Evolutionary conservation across 2,797 vertebrate species (phyloP).

Genomic region (Chiloscyllium punctatum): DNA sequence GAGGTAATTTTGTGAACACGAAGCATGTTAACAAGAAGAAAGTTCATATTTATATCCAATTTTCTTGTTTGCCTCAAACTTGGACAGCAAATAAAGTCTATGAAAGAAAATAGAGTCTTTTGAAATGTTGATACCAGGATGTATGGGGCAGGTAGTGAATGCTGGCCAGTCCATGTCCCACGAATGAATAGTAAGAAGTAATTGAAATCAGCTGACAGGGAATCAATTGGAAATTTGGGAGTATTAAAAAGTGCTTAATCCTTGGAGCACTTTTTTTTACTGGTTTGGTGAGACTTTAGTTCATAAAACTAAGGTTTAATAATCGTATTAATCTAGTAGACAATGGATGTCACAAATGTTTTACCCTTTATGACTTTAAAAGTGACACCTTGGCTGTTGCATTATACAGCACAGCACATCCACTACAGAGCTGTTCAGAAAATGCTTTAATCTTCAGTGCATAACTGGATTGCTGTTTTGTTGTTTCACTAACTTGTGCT

Average conservation of each 20-base stretch:
- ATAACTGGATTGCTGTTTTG: background rate
- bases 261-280: background rate
- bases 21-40: no score
- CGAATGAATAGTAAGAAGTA: no score
- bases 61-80: no score
- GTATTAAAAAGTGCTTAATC: background rate
- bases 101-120: no score
- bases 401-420: background rate
- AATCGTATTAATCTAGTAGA: background rate
- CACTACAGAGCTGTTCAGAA: background rate
- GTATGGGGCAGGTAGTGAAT: no score
- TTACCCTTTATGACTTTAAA: background rate
- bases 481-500: background rate
- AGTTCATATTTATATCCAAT: no score
- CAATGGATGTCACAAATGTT: background rate
- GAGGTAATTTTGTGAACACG: no score
- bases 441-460: background rate
- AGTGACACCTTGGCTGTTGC: background rate
- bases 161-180: no score
- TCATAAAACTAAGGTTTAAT: background rate
- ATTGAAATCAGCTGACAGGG: background rate
- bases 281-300: background rate
- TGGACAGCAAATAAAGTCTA: no score
- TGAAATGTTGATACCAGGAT: no score
- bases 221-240: background rate